phyloP scores from a whole-genome alignment of 2,113 vertebrate genomes.

The Gasterosteus nipponicus region DNA sequence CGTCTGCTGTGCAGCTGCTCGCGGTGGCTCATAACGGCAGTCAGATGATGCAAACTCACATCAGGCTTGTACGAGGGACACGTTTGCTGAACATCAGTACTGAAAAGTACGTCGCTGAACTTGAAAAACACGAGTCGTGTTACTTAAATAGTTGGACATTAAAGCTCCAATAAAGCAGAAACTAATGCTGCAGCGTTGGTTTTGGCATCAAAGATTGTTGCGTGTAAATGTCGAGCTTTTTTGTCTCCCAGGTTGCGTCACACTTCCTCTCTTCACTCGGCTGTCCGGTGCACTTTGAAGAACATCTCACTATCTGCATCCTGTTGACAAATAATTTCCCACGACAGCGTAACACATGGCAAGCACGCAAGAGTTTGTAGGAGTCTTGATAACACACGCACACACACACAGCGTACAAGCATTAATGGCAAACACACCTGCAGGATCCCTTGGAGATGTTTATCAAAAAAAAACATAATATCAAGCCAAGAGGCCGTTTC shows the following conservation, averaged over 20 bases:
- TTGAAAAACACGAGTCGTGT: background rate
- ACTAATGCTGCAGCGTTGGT: constrained; percentile 24
- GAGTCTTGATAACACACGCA: constrained; percentile 23
- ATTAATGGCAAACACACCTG: constrained; percentile 66
- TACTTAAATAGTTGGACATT: constrained; percentile 29
- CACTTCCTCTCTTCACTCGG: constrained; percentile 38
- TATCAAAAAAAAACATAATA: constrained; percentile 58
- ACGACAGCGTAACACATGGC: constrained; percentile 19
- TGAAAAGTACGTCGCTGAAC: background rate
- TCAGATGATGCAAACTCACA: constrained; percentile 26
- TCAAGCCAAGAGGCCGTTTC: constrained; percentile 56
- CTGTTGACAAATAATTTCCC: constrained; percentile 67
- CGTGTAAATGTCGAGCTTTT: constrained; percentile 34
- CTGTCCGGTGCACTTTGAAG: constrained; percentile 41
- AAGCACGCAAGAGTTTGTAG: constrained; percentile 29
- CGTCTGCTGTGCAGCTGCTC: constrained; percentile 29
- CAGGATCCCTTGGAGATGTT: constrained; percentile 65
- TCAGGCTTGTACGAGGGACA: constrained; percentile 12
- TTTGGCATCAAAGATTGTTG: constrained; percentile 33
- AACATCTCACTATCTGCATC: constrained; percentile 46
- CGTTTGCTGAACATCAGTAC: constrained; percentile 14
- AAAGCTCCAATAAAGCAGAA: constrained; percentile 18
- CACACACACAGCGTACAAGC: constrained; percentile 4
- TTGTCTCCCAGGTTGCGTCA: constrained; percentile 35
- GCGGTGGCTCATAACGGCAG: background rate